phyloP scores from a whole-genome alignment of 2,113 vertebrate species.

The Etia nguti region DNA sequence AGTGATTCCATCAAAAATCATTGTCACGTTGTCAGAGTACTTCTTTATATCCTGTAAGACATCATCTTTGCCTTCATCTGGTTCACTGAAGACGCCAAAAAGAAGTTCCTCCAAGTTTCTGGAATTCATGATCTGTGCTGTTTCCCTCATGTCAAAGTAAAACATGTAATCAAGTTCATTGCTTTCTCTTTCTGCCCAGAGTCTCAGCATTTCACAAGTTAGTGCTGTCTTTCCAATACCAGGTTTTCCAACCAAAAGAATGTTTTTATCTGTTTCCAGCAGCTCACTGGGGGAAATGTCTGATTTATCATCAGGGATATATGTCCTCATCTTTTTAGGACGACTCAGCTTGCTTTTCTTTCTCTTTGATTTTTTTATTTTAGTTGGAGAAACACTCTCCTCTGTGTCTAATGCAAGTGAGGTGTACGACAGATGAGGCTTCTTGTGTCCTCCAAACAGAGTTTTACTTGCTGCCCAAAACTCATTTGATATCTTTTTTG shows the following conservation, averaged over 20 bases:
- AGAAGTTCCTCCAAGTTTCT: slow-evolving; percentile 7
- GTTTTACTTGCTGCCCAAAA: too few species aligned
- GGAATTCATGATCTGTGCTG: not conserved
- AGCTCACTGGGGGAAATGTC: not conserved
- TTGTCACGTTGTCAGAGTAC: too few species aligned
- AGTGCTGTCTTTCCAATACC: slow-evolving; percentile 25
- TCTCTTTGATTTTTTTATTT: not conserved
- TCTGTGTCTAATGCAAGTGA: too few species aligned
- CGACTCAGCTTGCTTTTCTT: not conserved
- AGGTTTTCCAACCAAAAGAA: slow-evolving; percentile 9
- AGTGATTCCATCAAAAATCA: too few species aligned
- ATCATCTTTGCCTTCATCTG: slow-evolving; percentile 1
- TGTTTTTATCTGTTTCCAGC: not conserved
- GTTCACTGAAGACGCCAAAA: not conserved
- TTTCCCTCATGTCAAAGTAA: slow-evolving; percentile 28
- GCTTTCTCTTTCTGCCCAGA: not conserved
- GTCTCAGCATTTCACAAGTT: not conserved
- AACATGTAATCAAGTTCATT: slow-evolving; percentile 15
- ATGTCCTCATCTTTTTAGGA: not conserved
- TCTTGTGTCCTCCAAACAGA: too few species aligned
- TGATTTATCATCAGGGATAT: not conserved
- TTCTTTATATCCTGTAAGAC: slow-evolving; percentile 1
- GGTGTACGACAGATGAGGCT: too few species aligned
- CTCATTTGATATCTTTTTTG: too few species aligned
- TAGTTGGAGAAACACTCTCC: too few species aligned